phyloP scores from a whole-genome alignment of 2,113 vertebrate genomes.

The Rutilus rutilus region DNA sequence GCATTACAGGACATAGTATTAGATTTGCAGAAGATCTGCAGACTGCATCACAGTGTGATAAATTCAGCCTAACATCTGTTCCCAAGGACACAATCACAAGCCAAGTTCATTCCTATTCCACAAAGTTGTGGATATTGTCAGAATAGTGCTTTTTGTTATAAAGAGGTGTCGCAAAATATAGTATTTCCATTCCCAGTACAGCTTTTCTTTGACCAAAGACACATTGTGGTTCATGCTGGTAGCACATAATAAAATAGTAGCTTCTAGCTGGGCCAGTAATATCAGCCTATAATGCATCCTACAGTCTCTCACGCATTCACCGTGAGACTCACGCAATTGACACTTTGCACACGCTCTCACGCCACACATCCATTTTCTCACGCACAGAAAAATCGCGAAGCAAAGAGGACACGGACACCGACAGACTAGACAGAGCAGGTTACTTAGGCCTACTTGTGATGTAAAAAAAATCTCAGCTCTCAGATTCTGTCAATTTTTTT shows the following conservation, averaged over 20 bases:
- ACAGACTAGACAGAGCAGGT: no score
- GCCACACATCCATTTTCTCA: no score
- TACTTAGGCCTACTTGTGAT: no score
- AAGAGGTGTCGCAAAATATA: not conserved
- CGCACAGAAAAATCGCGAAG: no score
- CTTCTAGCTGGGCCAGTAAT: slow-evolving; percentile 18
- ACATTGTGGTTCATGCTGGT: slow-evolving; percentile 6
- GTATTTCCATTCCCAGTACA: not conserved
- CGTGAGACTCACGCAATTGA: no score
- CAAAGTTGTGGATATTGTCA: not conserved
- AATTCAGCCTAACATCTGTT: slow-evolving; percentile 6
- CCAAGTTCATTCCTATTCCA: not conserved
- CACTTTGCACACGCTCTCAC: no score
- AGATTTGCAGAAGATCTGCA: not conserved
- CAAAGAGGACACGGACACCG: no score
- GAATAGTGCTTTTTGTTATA: slow-evolving; percentile 8
- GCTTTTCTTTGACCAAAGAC: not conserved
- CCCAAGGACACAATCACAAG: not conserved
- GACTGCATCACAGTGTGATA: not conserved
- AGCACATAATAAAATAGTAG: slow-evolving; percentile 31
- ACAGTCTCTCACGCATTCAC: slow-evolving; percentile 1
- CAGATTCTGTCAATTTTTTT: no score
- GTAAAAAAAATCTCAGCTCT: no score
- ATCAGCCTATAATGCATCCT: slow-evolving; percentile 32
- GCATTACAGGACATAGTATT: not conserved